These are phyloP conservation scores for Larimichthys crocea DNA, from an alignment of 2,113 vertebrate species.

Conservation along the genomic window DNA sequence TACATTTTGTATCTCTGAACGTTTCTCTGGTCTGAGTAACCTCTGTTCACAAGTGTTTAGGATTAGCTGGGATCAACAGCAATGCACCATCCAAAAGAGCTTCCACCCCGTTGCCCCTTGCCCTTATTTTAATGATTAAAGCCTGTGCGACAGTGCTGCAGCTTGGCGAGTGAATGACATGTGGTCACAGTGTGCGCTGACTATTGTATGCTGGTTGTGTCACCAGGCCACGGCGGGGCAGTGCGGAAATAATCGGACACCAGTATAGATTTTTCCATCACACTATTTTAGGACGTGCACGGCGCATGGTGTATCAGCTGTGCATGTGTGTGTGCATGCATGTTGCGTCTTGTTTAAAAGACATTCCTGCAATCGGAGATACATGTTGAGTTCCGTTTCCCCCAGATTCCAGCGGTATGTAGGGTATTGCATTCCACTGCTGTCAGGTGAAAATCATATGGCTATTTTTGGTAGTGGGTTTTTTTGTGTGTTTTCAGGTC, in stretches of 20 bases:
- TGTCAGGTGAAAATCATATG: conserved; percentile 14
- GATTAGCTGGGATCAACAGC: conserved; percentile 58
- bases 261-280: conserved; percentile 85
- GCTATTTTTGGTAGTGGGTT: conserved; percentile 13
- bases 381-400: conserved; percentile 24
- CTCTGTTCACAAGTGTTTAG: conserved; percentile 41
- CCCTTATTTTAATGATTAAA: conserved; percentile 57
- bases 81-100: conserved; percentile 42
- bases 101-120: conserved; percentile 39
- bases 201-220: conserved; percentile 60
- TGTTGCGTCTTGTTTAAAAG: conserved; percentile 17
- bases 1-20: conserved; percentile 15
- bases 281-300: conserved; percentile 68
- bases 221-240: conserved; percentile 44
- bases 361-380: conserved; percentile 16
- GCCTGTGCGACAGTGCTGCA: conserved; percentile 30
- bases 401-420: conserved; percentile 17
- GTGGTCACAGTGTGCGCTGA: conserved; percentile 60
- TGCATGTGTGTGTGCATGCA: conserved; percentile 41
- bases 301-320: conserved; percentile 47
- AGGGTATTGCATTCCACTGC: conserved; percentile 21
- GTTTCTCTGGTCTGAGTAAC: conserved; percentile 44
- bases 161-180: conserved; percentile 63
- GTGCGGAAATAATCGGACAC: conserved; percentile 77
- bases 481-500: conserved; percentile 24